phyloP scores from a whole-genome alignment of 2,797 vertebrate species.

The Netta rufina region DNA sequence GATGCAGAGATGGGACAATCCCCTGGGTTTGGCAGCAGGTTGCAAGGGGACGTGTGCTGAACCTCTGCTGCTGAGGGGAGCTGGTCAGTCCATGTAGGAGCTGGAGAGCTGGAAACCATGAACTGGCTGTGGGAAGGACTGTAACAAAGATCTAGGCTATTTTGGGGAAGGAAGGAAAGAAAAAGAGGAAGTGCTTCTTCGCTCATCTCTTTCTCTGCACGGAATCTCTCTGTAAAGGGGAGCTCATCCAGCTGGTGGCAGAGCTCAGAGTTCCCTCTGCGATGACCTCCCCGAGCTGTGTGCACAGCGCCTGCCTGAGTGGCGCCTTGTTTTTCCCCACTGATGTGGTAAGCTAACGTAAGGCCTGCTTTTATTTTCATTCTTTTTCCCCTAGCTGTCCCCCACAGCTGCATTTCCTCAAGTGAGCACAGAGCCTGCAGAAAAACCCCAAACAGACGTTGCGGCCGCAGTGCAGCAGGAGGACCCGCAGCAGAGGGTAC shows the following conservation, averaged over 20 bases:
- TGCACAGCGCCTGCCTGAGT: background rate
- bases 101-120: background rate
- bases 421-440: background rate
- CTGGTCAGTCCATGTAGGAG: fast-evolving
- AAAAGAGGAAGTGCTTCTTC: constrained; percentile 49
- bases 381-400: background rate
- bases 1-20: background rate
- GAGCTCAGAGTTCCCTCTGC: background rate
- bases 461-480: no score
- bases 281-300: background rate
- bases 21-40: background rate
- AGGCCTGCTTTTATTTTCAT: background rate
- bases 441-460: background rate
- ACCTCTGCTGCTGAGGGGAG: background rate
- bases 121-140: background rate
- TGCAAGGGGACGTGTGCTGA: background rate
- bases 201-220: background rate
- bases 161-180: constrained; percentile 35
- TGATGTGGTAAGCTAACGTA: background rate
- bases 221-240: background rate
- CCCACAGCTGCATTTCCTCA: background rate
- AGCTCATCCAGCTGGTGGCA: background rate
- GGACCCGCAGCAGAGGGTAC: background rate
- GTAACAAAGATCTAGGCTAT: background rate
- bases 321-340: background rate